A percentile compares a stretch with the other conserved stretches of the same genome.
Evolutionary conservation across 2,113 vertebrate species (phyloP).

Genomic region (Rhombomys opimus): DNA sequence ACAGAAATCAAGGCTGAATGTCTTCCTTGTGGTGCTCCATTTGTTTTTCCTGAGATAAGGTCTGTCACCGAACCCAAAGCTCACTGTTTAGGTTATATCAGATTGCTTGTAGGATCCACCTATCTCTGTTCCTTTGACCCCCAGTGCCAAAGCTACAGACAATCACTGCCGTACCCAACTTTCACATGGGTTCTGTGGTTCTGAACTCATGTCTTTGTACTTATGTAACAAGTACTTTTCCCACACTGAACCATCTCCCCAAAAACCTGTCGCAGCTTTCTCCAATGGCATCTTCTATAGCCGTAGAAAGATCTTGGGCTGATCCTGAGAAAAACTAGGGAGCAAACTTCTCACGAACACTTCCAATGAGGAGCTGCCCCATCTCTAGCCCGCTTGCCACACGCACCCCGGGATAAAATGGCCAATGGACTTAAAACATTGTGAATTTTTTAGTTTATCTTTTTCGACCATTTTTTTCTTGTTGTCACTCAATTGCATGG

Average conservation of each 20-base stretch:
- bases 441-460: background rate
- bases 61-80: background rate
- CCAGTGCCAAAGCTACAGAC: background rate
- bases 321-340: background rate
- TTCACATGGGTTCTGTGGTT: background rate
- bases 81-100: background rate
- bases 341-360: background rate
- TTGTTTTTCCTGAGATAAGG: background rate
- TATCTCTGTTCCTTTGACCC: background rate
- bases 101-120: no score
- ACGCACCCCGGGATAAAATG: background rate
- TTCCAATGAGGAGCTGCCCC: background rate
- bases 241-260: background rate
- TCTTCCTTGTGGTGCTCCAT: background rate
- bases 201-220: background rate
- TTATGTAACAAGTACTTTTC: background rate
- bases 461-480: background rate
- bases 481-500: background rate
- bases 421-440: background rate
- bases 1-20: background rate
- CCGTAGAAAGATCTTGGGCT: no score
- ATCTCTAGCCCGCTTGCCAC: background rate
- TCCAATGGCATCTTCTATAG: background rate
- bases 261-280: background rate
- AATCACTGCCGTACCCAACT: background rate